Conservation (phyloP, 2,113 vertebrate species). For the Dicaeum eximium region DNA sequence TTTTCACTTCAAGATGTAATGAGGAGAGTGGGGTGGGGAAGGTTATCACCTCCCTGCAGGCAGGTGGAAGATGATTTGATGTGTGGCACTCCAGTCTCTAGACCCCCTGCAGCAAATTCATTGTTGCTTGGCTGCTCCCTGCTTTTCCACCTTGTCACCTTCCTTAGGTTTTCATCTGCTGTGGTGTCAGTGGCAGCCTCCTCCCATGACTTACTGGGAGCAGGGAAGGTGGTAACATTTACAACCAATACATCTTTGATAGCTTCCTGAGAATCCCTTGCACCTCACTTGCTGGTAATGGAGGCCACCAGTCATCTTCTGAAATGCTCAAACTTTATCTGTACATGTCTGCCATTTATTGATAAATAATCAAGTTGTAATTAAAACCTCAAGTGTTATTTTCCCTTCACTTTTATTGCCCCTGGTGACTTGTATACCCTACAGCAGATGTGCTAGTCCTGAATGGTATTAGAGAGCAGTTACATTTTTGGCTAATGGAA, state of each 20-base stretch:
- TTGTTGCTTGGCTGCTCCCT: neutral
- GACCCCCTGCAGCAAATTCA: neutral
- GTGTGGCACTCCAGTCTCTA: neutral
- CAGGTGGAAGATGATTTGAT: neutral
- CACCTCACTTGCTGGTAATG: neutral
- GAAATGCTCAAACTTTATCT: neutral
- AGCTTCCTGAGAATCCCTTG: neutral
- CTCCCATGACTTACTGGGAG: neutral
- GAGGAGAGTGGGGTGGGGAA: neutral
- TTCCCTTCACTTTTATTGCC: neutral
- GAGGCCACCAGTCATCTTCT: neutral
- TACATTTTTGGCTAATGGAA: neutral
- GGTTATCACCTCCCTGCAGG: neutral
- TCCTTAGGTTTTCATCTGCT: neutral
- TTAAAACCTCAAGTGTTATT: neutral
- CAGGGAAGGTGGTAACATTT: neutral
- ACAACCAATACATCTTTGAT: neutral
- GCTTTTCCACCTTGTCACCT: conserved; percentile 12
- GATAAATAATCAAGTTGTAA: neutral
- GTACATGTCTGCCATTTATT: neutral
- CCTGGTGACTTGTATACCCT: neutral
- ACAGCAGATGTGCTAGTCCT: neutral
- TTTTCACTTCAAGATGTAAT: neutral
- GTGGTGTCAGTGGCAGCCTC: neutral
- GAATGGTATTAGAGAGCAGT: neutral